Percentiles rank a stretch among this genome's conserved stretches.
Evolutionary conservation across 2,888 invertebrate genomes (phyloP).

Genomic region (Euspilapteryx auroguttella): DNA sequence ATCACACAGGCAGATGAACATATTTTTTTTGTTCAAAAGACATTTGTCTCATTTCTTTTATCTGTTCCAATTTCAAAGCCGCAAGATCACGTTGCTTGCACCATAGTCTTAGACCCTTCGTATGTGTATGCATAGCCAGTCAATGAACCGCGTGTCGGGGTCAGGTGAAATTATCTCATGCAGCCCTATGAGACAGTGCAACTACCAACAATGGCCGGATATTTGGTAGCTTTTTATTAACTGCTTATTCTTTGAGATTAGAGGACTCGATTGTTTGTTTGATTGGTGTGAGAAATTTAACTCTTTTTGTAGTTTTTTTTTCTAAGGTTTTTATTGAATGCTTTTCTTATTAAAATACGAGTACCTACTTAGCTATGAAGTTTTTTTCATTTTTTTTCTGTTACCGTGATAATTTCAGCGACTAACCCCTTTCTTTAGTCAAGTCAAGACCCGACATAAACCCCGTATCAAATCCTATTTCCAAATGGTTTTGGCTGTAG

Average conservation of each 20-base stretch:
- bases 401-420: no score
- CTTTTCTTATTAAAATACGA: no score
- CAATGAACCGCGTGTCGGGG: conserved; percentile 54
- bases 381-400: no score
- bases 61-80: background rate
- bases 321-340: no score
- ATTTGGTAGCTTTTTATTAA: conserved; percentile 7
- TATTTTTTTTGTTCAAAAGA: no score
- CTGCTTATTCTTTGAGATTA: background rate
- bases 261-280: background rate
- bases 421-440: no score
- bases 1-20: no score
- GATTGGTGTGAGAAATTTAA: background rate
- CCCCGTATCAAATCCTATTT: no score
- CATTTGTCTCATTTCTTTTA: no score
- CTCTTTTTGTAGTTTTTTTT: background rate
- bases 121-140: conserved; percentile 54
- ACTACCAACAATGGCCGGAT: conserved; percentile 44
- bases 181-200: conserved; percentile 45
- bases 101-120: background rate
- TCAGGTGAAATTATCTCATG: conserved; percentile 57
- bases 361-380: no score
- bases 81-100: background rate
- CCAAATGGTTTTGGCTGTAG: no score
- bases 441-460: no score